Percentiles rank a stretch among this genome's conserved stretches.
phyloP scores from a whole-genome alignment of 2,113 vertebrate species.

The human (Homo sapiens) region GRCh38 chr1:17416501-17417000 shows the following conservation, averaged over 20 bases:
- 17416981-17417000: background rate
- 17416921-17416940: background rate
- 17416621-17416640: constrained; percentile 97
- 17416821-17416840: accelerated
- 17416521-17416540: constrained; percentile 94
- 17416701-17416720: too few species aligned
- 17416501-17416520: constrained; percentile 95
- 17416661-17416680: background rate
- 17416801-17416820: background rate
- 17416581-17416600: constrained; percentile 96
- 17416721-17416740: background rate
- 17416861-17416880: background rate
- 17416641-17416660: constrained; percentile 88
- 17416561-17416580: constrained; percentile 95
- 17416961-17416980: accelerated
- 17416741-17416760: background rate
- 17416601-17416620: constrained; percentile 97
- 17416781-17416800: background rate
- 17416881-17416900: background rate
- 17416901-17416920: accelerated
- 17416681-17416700: accelerated
- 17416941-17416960: accelerated
- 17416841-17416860: accelerated
- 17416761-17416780: background rate
- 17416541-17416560: constrained; percentile 98